A percentile compares a stretch with the other conserved stretches of the same genome.
These are phyloP conservation scores for Leptopilina clavipes DNA, from an alignment of 1,140 invertebrate genomes.

Conservation along the genomic window DNA sequence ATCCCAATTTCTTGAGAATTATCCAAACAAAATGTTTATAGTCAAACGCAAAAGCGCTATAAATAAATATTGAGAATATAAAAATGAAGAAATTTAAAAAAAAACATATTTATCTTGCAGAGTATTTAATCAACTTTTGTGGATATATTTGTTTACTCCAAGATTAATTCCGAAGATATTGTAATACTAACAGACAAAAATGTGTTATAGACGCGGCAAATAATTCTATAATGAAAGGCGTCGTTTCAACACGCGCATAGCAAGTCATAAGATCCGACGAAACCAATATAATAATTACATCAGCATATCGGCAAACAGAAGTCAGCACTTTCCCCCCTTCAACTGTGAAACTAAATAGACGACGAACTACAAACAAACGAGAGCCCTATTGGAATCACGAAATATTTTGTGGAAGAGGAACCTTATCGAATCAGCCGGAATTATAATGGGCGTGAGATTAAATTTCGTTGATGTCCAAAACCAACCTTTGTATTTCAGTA, in stretches of 20 bases:
- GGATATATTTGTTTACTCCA: background rate
- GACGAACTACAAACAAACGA: constrained; percentile 55
- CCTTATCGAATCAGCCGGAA: constrained; percentile 36
- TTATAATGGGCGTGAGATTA: constrained; percentile 40
- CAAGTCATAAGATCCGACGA: constrained; percentile 39
- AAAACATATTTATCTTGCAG: too few species aligned
- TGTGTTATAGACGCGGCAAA: background rate
- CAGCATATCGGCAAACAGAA: constrained; percentile 75
- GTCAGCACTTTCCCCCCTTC: constrained; percentile 58
- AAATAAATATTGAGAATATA: too few species aligned
- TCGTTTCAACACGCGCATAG: background rate
- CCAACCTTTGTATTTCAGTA: constrained; percentile 38
- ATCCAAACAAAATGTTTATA: too few species aligned
- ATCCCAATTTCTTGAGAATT: too few species aligned
- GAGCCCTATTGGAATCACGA: constrained; percentile 33
- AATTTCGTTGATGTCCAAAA: constrained; percentile 46
- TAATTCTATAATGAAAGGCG: constrained; percentile 25
- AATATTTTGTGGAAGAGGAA: constrained; percentile 37
- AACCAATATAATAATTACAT: constrained; percentile 75
- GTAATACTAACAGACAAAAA: background rate
- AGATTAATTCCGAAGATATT: background rate
- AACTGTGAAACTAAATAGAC: constrained; percentile 48
- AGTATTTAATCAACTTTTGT: background rate
- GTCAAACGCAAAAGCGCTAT: too few species aligned
- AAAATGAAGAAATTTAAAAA: too few species aligned